Evolutionary conservation across 2,113 vertebrate genomes (phyloP).

Genomic region (Montifringilla adamsi): DNA sequence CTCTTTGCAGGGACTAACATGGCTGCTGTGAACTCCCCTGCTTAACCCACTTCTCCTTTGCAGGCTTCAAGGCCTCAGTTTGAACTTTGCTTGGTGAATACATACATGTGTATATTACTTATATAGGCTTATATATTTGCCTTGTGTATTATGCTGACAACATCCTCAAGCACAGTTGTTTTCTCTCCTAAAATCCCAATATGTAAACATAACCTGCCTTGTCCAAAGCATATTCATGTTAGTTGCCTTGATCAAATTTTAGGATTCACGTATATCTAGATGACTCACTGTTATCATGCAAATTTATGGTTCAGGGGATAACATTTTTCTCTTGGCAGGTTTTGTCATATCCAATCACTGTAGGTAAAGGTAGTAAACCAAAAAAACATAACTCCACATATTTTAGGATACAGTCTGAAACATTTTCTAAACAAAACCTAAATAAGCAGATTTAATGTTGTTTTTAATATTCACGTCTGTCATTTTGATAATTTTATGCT

Average conservation of each 20-base stretch:
- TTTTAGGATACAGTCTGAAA: background rate
- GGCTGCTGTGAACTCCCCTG: background rate
- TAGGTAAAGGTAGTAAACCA: background rate
- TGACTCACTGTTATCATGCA: background rate
- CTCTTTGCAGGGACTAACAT: background rate
- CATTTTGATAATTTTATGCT: background rate
- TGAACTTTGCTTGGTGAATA: background rate
- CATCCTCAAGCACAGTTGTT: background rate
- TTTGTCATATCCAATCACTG: background rate
- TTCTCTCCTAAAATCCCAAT: background rate
- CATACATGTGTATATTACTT: background rate
- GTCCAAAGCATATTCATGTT: background rate
- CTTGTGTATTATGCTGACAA: background rate
- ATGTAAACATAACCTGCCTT: background rate
- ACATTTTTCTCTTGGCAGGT: slow-evolving; percentile 1
- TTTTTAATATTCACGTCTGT: background rate
- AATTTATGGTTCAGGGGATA: background rate
- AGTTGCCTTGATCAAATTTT: background rate
- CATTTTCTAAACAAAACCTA: background rate
- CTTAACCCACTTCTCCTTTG: background rate
- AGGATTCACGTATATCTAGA: background rate
- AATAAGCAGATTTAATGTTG: background rate
- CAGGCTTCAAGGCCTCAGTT: background rate
- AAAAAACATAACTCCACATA: background rate
- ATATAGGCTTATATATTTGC: background rate